These are phyloP conservation scores for Corydoras sp. DNA, from an alignment of 2,113 vertebrate genomes.

Conservation along the genomic window DNA sequence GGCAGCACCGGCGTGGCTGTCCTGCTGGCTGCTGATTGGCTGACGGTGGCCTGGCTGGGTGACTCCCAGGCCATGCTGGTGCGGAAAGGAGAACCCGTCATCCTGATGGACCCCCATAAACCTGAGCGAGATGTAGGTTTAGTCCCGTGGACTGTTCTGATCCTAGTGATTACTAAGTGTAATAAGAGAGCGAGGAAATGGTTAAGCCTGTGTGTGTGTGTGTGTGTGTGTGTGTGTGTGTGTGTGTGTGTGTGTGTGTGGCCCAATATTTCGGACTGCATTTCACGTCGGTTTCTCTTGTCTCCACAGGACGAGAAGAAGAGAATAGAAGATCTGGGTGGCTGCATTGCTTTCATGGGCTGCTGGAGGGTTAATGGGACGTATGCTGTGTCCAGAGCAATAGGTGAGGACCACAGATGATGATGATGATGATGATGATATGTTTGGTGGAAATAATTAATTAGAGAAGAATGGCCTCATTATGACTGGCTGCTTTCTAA, in stretches of 20 bases:
- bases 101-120: constrained; percentile 90
- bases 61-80: constrained; percentile 90
- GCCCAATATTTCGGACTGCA: too few species aligned
- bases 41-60: constrained; percentile 87
- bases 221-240: too few species aligned
- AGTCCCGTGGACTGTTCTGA: too few species aligned
- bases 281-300: neutral
- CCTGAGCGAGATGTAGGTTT: constrained; percentile 82
- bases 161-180: neutral
- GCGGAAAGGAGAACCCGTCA: constrained; percentile 69
- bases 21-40: constrained; percentile 65
- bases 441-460: neutral
- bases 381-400: constrained; percentile 92
- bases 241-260: too few species aligned
- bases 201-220: too few species aligned
- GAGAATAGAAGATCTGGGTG: constrained; percentile 85
- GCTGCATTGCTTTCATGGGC: constrained; percentile 86
- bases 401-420: constrained; percentile 69
- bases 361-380: constrained; percentile 98
- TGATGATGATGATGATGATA: too few species aligned
- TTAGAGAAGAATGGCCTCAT: neutral
- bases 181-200: neutral
- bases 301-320: constrained; percentile 80
- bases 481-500: too few species aligned
- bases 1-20: constrained; percentile 82